Percentiles rank a stretch among this genome's conserved stretches.
Evolutionary conservation across 2,113 vertebrate genomes (phyloP).

Genomic region (Patagioenas fasciata): DNA sequence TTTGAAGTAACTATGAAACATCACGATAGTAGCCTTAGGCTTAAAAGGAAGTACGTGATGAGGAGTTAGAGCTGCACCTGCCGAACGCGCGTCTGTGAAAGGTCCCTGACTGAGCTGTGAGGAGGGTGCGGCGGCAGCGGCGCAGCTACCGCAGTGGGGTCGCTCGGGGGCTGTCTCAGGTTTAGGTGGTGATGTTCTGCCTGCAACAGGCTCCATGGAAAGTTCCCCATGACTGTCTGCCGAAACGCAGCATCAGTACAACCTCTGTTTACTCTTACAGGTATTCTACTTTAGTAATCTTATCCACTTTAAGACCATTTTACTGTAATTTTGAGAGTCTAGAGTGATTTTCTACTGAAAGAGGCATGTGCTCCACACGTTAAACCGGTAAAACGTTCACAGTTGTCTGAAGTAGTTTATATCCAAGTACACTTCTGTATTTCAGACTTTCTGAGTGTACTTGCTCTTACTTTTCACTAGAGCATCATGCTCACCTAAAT

Average conservation of each 20-base stretch:
- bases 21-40: neutral
- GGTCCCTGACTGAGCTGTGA: neutral
- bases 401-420: neutral
- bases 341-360: neutral
- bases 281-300: neutral
- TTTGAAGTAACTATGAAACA: neutral
- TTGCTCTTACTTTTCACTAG: neutral
- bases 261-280: neutral
- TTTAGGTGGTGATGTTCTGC: neutral
- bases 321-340: neutral
- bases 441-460: neutral
- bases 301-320: neutral
- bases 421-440: neutral
- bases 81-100: neutral
- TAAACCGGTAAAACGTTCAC: neutral
- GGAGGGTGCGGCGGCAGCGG: accelerated
- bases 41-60: neutral
- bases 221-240: neutral
- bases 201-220: neutral
- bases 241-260: neutral
- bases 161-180: neutral
- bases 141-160: neutral
- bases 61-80: neutral
- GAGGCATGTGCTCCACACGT: neutral
- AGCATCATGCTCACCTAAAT: neutral